phyloP scores from a whole-genome alignment of 2,888 invertebrate genomes.

The Drosophila testacea region DNA sequence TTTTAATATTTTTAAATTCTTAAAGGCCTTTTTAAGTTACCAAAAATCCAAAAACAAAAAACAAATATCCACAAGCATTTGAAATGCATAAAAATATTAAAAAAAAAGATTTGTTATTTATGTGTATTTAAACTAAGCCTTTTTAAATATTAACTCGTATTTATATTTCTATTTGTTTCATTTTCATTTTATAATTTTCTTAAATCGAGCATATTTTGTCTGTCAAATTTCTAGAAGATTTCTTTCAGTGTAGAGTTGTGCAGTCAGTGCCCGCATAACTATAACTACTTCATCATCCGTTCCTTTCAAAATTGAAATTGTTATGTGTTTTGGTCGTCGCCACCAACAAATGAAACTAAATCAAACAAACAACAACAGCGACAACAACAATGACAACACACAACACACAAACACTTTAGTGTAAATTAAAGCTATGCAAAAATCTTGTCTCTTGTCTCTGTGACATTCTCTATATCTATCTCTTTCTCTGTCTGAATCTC shows the following conservation, averaged over 20 bases:
- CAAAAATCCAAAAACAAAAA: too few species aligned
- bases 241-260: slow-evolving; percentile 37
- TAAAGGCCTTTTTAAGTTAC: too few species aligned
- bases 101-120: too few species aligned
- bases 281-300: slow-evolving; percentile 45
- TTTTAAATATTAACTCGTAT: too few species aligned
- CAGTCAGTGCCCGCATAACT: slow-evolving; percentile 50
- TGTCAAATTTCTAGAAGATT: neutral
- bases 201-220: neutral
- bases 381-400: slow-evolving; percentile 13
- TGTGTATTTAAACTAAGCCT: too few species aligned
- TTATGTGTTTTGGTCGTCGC: slow-evolving; percentile 36
- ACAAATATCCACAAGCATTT: too few species aligned
- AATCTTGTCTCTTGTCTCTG: slow-evolving; percentile 6
- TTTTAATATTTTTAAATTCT: too few species aligned
- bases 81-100: too few species aligned
- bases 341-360: slow-evolving; percentile 33
- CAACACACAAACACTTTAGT: slow-evolving; percentile 19
- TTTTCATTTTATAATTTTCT: too few species aligned
- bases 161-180: too few species aligned
- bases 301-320: slow-evolving; percentile 37
- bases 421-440: slow-evolving; percentile 13
- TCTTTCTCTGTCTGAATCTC: neutral
- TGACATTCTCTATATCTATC: neutral
- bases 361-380: slow-evolving; percentile 25